phyloP scores from a whole-genome alignment of 1,140 invertebrate genomes.

The Pantala flavescens region DNA sequence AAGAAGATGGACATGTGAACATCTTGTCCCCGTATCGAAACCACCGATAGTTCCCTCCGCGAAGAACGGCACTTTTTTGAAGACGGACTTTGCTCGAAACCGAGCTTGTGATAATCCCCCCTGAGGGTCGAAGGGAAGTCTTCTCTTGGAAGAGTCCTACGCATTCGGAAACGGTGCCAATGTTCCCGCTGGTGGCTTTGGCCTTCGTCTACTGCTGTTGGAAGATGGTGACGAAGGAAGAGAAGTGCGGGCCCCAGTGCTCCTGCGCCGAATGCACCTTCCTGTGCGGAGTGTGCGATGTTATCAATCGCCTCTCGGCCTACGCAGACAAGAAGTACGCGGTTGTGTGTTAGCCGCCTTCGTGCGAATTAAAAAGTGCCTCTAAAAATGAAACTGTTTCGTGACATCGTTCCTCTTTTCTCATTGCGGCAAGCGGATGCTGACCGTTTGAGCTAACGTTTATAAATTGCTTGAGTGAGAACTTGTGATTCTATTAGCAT shows the following conservation, averaged over 20 bases:
- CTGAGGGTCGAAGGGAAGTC: background rate
- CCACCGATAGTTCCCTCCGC: background rate
- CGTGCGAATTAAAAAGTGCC: background rate
- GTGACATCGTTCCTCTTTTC: too few relatives aligned
- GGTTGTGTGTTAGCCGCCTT: background rate
- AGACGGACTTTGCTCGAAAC: background rate
- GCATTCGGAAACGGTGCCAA: background rate
- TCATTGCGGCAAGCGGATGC: too few relatives aligned
- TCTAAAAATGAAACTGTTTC: too few relatives aligned
- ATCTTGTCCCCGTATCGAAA: background rate
- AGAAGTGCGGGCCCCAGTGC: background rate
- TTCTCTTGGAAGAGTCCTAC: background rate
- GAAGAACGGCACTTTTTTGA: background rate
- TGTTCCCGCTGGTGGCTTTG: background rate
- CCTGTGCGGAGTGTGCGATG: background rate
- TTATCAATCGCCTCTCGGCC: background rate
- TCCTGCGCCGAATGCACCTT: background rate
- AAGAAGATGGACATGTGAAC: constrained; percentile 3
- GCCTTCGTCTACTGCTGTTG: background rate
- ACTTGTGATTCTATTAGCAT: too few relatives aligned
- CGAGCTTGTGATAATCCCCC: background rate
- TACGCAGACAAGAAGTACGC: background rate
- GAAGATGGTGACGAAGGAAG: background rate
- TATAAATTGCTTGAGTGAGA: too few relatives aligned
- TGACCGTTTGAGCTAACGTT: too few relatives aligned